phyloP scores from a whole-genome alignment of 2,797 vertebrate genomes.

The Coregonus suidteri region DNA sequence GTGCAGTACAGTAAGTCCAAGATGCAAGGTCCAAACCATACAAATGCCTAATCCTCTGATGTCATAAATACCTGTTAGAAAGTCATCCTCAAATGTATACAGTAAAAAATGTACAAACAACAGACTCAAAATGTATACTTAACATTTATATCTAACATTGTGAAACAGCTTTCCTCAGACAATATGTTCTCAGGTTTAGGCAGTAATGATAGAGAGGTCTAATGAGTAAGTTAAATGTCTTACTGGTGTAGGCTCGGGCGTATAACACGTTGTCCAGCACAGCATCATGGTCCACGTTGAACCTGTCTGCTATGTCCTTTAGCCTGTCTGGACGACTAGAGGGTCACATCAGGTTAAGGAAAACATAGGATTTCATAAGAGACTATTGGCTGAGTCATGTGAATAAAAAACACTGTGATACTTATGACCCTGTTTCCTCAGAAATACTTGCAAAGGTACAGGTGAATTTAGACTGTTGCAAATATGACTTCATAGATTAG shows the following conservation, averaged over 20 bases:
- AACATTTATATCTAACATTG: no score
- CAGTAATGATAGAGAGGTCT: no score
- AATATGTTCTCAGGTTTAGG: no score
- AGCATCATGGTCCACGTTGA: slow-evolving; percentile 92
- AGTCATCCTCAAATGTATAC: not conserved
- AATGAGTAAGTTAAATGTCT: slow-evolving; percentile 39
- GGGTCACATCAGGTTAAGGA: slow-evolving; percentile 58
- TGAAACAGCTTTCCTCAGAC: no score
- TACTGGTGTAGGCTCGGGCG: slow-evolving; percentile 95
- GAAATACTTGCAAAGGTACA: not conserved
- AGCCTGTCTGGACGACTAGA: slow-evolving; percentile 92
- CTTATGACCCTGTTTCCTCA: not conserved
- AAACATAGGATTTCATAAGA: slow-evolving; percentile 5
- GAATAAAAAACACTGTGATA: not conserved
- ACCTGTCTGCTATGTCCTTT: slow-evolving; percentile 92
- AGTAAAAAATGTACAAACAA: not conserved
- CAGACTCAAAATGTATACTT: no score
- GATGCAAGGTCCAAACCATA: not conserved
- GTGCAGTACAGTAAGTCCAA: not conserved
- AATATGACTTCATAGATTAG: not conserved
- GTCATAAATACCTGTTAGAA: not conserved
- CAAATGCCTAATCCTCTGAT: not conserved
- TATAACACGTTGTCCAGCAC: slow-evolving; percentile 97
- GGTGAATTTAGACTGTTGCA: not conserved
- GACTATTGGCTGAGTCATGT: not conserved